Percentiles rank a stretch among this genome's conserved stretches.
These are phyloP conservation scores for Meloidogyne exigua DNA, from an alignment of 1,140 invertebrate genomes.

Conservation along the genomic window DNA sequence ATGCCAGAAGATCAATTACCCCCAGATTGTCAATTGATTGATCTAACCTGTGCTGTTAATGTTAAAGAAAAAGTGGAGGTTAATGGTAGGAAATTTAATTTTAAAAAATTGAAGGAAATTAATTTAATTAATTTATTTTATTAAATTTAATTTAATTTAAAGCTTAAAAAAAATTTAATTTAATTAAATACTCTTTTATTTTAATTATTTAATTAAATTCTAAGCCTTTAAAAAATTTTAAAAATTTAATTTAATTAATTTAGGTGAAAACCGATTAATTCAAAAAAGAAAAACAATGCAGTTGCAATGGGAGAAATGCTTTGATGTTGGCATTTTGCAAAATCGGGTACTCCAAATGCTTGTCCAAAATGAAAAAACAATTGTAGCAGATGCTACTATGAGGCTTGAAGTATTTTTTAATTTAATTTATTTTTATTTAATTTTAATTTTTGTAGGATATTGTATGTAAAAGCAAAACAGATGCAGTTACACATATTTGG, in stretches of 20 bases:
- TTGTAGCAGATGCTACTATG: slow-evolving; percentile 62
- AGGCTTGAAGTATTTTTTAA: slow-evolving; percentile 52
- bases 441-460: slow-evolving; percentile 55
- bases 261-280: slow-evolving; percentile 62
- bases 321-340: slow-evolving; percentile 58
- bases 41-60: slow-evolving; percentile 58
- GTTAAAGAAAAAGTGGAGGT: slow-evolving; percentile 63
- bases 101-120: too few species aligned
- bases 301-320: slow-evolving; percentile 63
- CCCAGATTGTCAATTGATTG: slow-evolving; percentile 44
- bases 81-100: slow-evolving; percentile 43
- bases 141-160: too few species aligned
- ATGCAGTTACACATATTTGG: slow-evolving; percentile 62
- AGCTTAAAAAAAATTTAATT: too few species aligned
- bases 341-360: slow-evolving; percentile 61
- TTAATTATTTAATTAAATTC: too few species aligned
- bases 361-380: slow-evolving; percentile 52
- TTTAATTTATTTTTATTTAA: not conserved
- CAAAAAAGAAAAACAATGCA: slow-evolving; percentile 63
- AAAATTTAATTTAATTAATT: too few species aligned
- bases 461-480: slow-evolving; percentile 61
- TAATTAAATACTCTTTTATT: too few species aligned
- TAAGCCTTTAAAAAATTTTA: too few species aligned
- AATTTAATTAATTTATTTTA: slow-evolving; percentile 13
- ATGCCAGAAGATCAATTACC: slow-evolving; percentile 58